phyloP scores from a whole-genome alignment of 1,140 invertebrate species.

The Adoxophyes honmai region DNA sequence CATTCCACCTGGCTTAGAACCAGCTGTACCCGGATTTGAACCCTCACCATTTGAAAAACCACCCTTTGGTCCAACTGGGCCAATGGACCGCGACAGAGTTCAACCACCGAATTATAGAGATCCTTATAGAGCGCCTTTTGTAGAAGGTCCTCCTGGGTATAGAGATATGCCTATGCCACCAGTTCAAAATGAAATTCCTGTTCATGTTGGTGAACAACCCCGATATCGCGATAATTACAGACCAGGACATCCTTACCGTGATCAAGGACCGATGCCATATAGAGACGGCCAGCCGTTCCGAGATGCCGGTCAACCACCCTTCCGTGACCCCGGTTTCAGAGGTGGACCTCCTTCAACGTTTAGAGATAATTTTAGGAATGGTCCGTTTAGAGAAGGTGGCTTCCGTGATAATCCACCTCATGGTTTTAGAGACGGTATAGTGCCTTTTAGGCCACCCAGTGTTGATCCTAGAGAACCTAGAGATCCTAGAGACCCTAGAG shows the following conservation, averaged over 20 bases:
- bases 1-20: conserved; percentile 69
- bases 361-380: conserved; percentile 56
- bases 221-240: conserved; percentile 61
- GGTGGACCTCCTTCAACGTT: conserved; percentile 48
- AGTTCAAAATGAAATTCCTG: conserved; percentile 51
- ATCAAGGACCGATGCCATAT: conserved; percentile 46
- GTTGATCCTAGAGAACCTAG: conserved; percentile 40
- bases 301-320: conserved; percentile 41
- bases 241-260: conserved; percentile 45
- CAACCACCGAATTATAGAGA: conserved; percentile 61
- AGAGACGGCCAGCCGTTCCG: conserved; percentile 60
- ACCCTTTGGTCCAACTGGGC: conserved; percentile 48
- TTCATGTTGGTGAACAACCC: conserved; percentile 52
- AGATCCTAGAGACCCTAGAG: conserved; percentile 46
- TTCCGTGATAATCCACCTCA: conserved; percentile 58
- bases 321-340: conserved; percentile 56
- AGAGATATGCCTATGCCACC: conserved; percentile 50
- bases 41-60: conserved; percentile 69
- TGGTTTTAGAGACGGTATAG: conserved; percentile 47
- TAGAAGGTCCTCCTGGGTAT: conserved; percentile 46
- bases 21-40: conserved; percentile 76
- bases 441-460: conserved; percentile 55
- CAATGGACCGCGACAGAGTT: conserved; percentile 59
- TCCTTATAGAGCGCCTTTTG: conserved; percentile 49
- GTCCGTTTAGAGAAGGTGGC: conserved; percentile 56